Evolutionary conservation across 1,140 invertebrate genomes (phyloP), one percentile per base, ranked within the genome.

Genomic region (Hormaphis cornu): DNA sequence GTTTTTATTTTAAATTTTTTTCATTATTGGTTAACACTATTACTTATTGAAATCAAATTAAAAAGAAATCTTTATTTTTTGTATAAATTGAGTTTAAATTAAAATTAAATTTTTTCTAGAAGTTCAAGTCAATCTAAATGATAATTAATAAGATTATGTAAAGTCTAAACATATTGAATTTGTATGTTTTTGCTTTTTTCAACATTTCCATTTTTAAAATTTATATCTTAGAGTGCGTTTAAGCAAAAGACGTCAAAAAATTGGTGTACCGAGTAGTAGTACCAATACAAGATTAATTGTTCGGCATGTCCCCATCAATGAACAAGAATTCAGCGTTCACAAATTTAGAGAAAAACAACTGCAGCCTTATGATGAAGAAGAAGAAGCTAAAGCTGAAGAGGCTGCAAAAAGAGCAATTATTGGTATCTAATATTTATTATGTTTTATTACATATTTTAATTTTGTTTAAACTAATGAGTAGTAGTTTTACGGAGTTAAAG

Each of bases 241-340:
- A 42, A 96, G 88, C 73, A 97, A 97, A 79, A 83, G 95, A 59
- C 82, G 92, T 46, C 87, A 91, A 70, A 87, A 93, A 79, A 80
- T 81, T 75, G 89, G 80, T 71, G 83, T 79, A 33, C 81, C 74
- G 81, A 82, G 84, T 71, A 88, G 90, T 52, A 90, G 92, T 72
- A 93, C 91, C 91, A 56, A 56, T 46, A 70, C 91, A 0, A 81
- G 89, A 69, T 80, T 97, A 2, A 85, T 97, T 70, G 93, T 98
- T 0, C 89, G 90, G 70, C 95, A 98, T 78, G 82, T 93, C 54
- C 86, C 90, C 6, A 81, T 97, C n/a, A 90, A 90, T 76, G 88
- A 88, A 0, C 81, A 83, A 66, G 95, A 98, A 78, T 88, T 91
- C 75, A 84, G 87, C 72, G 90, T 93, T 83, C 90, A 97, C 76